These are phyloP conservation scores for Dissostichus mawsoni DNA, from an alignment of 2,113 vertebrate genomes.

Conservation along the genomic window DNA sequence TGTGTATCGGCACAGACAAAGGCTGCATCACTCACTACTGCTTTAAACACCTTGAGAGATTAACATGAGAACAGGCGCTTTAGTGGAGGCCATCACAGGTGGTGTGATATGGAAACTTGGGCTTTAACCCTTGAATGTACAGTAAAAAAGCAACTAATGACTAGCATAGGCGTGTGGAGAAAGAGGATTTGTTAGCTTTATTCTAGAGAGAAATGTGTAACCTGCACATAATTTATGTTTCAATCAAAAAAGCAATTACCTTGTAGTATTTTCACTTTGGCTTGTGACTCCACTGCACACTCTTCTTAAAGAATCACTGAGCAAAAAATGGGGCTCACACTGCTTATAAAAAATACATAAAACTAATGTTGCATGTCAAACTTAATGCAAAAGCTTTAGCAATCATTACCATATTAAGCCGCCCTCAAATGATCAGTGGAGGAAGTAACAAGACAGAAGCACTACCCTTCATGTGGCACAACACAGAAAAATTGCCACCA, in stretches of 20 bases:
- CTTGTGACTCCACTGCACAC: neutral
- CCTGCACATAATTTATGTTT: neutral
- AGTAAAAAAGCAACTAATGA: conserved; percentile 27
- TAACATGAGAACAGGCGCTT: conserved; percentile 68
- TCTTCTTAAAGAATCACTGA: neutral
- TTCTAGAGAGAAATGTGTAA: conserved; percentile 2
- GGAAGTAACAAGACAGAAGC: no score
- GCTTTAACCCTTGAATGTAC: conserved; percentile 59
- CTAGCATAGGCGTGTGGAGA: neutral
- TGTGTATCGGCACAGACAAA: conserved; percentile 79
- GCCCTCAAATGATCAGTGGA: no score
- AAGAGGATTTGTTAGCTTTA: neutral
- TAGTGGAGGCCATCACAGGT: conserved; percentile 62
- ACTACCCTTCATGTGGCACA: no score
- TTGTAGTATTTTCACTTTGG: conserved; percentile 3
- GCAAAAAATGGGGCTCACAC: no score
- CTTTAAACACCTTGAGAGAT: conserved; percentile 82
- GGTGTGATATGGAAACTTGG: conserved; percentile 55
- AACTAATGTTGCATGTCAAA: no score
- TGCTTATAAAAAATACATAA: no score
- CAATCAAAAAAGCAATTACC: neutral
- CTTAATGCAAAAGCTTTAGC: no score
- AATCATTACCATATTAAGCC: no score
- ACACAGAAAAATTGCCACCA: no score
- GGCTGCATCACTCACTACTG: conserved; percentile 76